Percentiles rank a stretch among this genome's conserved stretches.
phyloP scores from a whole-genome alignment of 2,113 vertebrate genomes.

The Thomomys bottae region DNA sequence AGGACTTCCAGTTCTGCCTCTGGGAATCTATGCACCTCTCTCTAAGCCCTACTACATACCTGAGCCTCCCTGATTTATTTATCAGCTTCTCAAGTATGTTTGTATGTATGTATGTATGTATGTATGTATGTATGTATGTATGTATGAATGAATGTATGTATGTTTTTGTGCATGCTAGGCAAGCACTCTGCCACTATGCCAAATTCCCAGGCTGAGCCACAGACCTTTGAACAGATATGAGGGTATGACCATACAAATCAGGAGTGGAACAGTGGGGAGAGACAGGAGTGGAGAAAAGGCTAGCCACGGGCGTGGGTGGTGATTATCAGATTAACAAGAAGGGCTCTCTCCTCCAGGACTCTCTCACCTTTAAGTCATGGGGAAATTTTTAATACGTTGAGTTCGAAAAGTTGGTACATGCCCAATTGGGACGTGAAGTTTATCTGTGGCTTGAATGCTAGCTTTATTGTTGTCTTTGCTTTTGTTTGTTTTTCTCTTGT shows the following conservation, averaged over 20 bases:
- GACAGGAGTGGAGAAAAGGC: neutral
- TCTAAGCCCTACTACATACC: neutral
- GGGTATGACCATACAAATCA: neutral
- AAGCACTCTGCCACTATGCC: too few relatives aligned
- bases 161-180: too few relatives aligned
- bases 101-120: too few relatives aligned
- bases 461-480: slow-evolving; percentile 26
- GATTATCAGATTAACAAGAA: neutral
- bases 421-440: neutral
- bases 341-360: neutral
- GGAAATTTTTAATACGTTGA: neutral
- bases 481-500: neutral
- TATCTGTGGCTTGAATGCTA: neutral
- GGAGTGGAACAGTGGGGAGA: neutral
- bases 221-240: neutral
- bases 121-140: too few relatives aligned
- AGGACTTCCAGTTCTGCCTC: neutral
- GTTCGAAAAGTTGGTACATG: neutral
- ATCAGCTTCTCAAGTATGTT: neutral
- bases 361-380: neutral
- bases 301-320: too few relatives aligned
- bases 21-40: neutral
- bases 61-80: neutral
- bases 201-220: too few relatives aligned
- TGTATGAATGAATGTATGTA: too few relatives aligned